Evolutionary conservation across 2,113 vertebrate species (phyloP), one percentile per base, ranked within the genome.

Genomic region (Athene noctua): DNA sequence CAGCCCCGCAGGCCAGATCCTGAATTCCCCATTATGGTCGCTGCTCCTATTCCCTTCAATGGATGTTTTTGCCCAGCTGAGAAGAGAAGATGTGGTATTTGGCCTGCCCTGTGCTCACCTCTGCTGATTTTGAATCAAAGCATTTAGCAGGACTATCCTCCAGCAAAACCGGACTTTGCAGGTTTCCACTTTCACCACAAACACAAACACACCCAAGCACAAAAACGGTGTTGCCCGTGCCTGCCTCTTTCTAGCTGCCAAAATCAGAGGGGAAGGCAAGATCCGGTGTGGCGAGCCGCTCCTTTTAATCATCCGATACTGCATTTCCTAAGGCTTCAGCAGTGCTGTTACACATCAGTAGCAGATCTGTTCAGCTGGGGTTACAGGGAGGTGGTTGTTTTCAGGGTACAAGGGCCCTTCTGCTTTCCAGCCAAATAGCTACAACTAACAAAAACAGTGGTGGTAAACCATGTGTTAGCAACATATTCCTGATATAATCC

Each of bases 351-450:
- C 78, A 27, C 21, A 4, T 26, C 87, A 71, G 55, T 17, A 58
- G 27, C 82, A 90, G 93, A 83, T 79, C 61, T 51, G 71, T 57
- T 80, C 58, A 34, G 38, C 77, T 78, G 71, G 80, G 73, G 32
- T 77, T 77, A 74, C 71, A 78, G 63, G 27, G 71, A 57, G 32
- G 81, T 70, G 51, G 19, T 17, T 75, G 46, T 36, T 89, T 90
- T 59, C 72, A 88, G 75, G 68, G 47, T 66, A 80, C 47, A 80
- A 94, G 67, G 38, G 21, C 23, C 19, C 63, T 82, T 65, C 94
- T 89, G 47, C 95, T 85, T 58, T 67, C 52, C 65, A 92, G 89
- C 72, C 87, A 94, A 92, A 78, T 34, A 55, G 47, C 80, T 97
- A 10, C 58, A 70, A 59, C 75, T 34, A 73, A 65, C 73, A 70